Conservation (phyloP, 2,888 invertebrate species). For the Hydraecia micacea region DNA sequence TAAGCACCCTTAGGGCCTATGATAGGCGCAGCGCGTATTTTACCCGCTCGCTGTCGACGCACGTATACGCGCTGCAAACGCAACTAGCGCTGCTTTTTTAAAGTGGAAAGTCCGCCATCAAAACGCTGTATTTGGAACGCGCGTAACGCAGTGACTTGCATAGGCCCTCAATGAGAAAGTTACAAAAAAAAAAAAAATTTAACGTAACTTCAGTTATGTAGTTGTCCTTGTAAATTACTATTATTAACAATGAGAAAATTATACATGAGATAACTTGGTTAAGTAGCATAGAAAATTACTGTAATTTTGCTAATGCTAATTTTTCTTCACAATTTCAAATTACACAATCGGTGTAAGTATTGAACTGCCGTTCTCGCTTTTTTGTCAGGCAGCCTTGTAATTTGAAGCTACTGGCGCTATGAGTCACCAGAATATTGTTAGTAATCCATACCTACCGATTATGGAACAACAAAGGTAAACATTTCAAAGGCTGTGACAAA, state of each 20-base stretch:
- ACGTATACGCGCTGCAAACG: background rate
- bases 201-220: background rate
- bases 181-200: background rate
- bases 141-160: background rate
- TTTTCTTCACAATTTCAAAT: too few species aligned
- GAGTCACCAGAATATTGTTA: constrained; percentile 19
- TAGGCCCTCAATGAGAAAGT: background rate
- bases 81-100: background rate
- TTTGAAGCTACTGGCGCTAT: background rate
- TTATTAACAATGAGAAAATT: constrained; percentile 11
- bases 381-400: constrained; percentile 10
- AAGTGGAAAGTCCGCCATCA: background rate
- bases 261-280: constrained; percentile 1
- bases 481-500: background rate
- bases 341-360: too few species aligned
- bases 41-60: background rate
- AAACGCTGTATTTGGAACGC: background rate
- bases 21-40: background rate
- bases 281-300: constrained; percentile 3
- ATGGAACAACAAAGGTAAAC: background rate
- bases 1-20: too few species aligned
- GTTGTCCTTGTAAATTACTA: constrained; percentile 2
- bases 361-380: background rate
- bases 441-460: background rate
- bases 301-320: constrained; percentile 18